Conservation (phyloP, 2,797 vertebrate genomes). For the Coregonus suidteri region DNA sequence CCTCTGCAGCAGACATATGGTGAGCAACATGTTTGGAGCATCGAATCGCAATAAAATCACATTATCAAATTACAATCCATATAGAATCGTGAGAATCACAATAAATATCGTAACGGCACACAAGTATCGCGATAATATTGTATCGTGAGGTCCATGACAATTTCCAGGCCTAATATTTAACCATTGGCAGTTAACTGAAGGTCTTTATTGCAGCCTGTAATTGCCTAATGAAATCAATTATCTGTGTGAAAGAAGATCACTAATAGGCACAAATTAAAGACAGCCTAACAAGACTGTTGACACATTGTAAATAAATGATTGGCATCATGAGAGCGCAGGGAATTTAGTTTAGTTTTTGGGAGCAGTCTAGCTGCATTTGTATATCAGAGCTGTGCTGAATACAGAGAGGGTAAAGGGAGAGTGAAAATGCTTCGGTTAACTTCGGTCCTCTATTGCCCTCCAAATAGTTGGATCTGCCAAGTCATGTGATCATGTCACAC, state of each 20-base stretch:
- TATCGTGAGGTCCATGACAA: too few relatives aligned
- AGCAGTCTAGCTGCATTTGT: not conserved
- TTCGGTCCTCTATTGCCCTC: not conserved
- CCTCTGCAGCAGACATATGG: too few relatives aligned
- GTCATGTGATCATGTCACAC: not conserved
- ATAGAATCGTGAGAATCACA: too few relatives aligned
- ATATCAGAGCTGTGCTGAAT: constrained; percentile 14
- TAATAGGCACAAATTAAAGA: not conserved
- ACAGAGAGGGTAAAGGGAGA: not conserved
- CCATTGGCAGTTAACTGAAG: constrained; percentile 4
- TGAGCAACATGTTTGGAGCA: too few relatives aligned
- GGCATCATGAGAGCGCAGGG: not conserved
- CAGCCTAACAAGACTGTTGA: not conserved
- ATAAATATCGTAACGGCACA: too few relatives aligned
- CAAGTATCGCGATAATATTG: too few relatives aligned
- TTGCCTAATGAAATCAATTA: not conserved
- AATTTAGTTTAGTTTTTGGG: not conserved
- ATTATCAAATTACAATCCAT: too few relatives aligned
- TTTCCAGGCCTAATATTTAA: not conserved
- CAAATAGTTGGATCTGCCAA: not conserved
- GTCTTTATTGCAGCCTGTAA: constrained; percentile 1
- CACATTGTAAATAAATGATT: constrained; percentile 11
- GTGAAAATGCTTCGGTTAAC: not conserved
- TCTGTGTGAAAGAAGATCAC: constrained; percentile 20
- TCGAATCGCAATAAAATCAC: too few relatives aligned